These are phyloP conservation scores for Poliocrania exsul DNA, from an alignment of 2,797 vertebrate genomes.

Conservation along the genomic window DNA sequence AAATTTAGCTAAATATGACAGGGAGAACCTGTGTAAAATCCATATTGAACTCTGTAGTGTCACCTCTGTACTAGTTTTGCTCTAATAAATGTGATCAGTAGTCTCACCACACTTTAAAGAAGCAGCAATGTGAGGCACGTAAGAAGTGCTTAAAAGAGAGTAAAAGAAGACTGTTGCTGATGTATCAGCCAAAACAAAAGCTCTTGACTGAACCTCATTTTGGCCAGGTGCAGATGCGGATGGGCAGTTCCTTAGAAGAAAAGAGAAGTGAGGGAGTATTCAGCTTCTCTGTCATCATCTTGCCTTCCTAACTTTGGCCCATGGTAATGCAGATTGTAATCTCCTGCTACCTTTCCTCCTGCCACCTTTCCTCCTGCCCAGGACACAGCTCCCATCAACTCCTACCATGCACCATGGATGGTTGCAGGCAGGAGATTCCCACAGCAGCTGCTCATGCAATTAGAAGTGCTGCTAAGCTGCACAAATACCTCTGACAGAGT, in stretches of 20 bases:
- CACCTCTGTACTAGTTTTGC: background rate
- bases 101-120: background rate
- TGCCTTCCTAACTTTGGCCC: background rate
- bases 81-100: background rate
- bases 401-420: fast-evolving
- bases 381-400: background rate
- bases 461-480: background rate
- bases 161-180: background rate
- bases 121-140: fast-evolving
- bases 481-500: too few species aligned
- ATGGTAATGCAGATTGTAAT: background rate
- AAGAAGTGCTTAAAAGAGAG: fast-evolving
- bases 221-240: background rate
- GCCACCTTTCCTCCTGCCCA: too few species aligned
- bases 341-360: too few species aligned
- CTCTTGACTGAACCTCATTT: background rate
- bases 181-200: background rate
- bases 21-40: background rate
- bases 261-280: background rate
- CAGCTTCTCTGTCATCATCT: background rate
- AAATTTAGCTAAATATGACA: background rate
- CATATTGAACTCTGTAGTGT: fast-evolving
- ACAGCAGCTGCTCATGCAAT: fast-evolving
- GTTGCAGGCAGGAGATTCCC: fast-evolving
- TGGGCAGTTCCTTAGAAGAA: background rate